phyloP scores from a whole-genome alignment of 2,888 invertebrate genomes.

The Tetropium fuscum region DNA sequence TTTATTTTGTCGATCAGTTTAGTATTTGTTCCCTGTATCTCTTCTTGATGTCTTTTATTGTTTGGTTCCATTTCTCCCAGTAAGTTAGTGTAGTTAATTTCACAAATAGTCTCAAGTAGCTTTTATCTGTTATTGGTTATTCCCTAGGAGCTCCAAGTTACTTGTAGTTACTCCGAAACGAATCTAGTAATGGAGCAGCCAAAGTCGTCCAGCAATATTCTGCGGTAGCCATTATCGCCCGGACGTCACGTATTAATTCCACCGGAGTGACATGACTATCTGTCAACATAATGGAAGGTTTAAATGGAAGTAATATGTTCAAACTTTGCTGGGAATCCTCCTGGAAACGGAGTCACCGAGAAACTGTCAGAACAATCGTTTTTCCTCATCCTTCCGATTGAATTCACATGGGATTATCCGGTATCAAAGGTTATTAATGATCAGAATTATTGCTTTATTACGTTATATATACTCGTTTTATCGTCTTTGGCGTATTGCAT shows the following conservation, averaged over 20 bases:
- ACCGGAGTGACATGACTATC: constrained; percentile 25
- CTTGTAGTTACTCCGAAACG: no score
- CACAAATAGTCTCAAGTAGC: no score
- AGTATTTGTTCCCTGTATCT: no score
- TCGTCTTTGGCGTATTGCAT: background rate
- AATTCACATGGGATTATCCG: constrained; percentile 11
- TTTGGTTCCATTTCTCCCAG: no score
- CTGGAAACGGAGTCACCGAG: constrained; percentile 9
- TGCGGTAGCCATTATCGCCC: constrained; percentile 9
- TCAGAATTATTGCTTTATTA: constrained; percentile 15
- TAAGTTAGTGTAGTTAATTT: no score
- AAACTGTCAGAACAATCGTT: constrained; percentile 16
- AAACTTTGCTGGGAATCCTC: constrained; percentile 13
- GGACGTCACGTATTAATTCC: constrained; percentile 18
- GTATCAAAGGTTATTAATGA: constrained; percentile 23
- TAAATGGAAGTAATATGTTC: constrained; percentile 24
- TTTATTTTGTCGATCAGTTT: no score
- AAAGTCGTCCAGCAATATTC: no score
- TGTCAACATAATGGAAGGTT: constrained; percentile 25
- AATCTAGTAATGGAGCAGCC: no score
- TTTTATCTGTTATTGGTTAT: no score
- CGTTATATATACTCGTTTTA: constrained; percentile 11
- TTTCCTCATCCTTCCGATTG: constrained; percentile 10
- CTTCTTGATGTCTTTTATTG: no score
- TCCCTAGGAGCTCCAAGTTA: no score